Evolutionary conservation across 2,797 vertebrate species (phyloP), one percentile per base, ranked within the genome.

Genomic region (Falco columbarius): DNA sequence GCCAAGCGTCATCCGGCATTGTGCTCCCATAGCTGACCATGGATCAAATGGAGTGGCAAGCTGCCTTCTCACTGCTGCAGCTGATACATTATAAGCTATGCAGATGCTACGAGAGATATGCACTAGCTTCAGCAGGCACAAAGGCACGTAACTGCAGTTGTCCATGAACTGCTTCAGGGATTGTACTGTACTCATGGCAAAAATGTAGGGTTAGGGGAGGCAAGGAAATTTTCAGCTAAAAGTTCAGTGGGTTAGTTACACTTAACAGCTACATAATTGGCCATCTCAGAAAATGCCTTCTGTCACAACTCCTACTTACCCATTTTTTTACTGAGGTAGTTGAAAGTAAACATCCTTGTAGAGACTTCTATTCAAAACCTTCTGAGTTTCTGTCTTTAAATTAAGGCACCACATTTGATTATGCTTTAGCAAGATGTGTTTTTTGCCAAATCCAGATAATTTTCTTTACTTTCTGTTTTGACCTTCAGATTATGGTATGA

Each of bases 361-460:
- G 49, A 5, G 36, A 36, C 8, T 76, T 55, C 8, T 16, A 9
- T 95, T 87, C 49, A 46, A 75, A 87, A 85, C 40, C n/a, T 70
- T 38, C 2, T 72, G 70, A 83, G 22, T 76, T 94, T 90, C 32
- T 65, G 29, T 71, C 76, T 84, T 90, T 54, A 85, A 61, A 74
- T 84, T 68, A 77, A 81, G 16, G 58, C 1, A 4, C 49, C 9
- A 11, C 13, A 0, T n/a, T 49, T 67, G 32, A 30, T 86, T 62
- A n/a, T 16, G 9, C 47, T 63, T 11, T 40, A 21, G 47, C n/a
- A 44, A 70, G 70, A 70, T 11, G 32, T 0, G 4, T 77, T n/a
- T 23, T 83, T 93, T 93, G 72, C 81, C 73, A 82, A 24, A 19
- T 80, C 76, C 86, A 76, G 70, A 52, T 42, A 77, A 90, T 54